A percentile compares a stretch with the other conserved stretches of the same genome.
phyloP scores from a whole-genome alignment of 64 coral and sea anemone genomes.

The Montipora efflorescens region DNA sequence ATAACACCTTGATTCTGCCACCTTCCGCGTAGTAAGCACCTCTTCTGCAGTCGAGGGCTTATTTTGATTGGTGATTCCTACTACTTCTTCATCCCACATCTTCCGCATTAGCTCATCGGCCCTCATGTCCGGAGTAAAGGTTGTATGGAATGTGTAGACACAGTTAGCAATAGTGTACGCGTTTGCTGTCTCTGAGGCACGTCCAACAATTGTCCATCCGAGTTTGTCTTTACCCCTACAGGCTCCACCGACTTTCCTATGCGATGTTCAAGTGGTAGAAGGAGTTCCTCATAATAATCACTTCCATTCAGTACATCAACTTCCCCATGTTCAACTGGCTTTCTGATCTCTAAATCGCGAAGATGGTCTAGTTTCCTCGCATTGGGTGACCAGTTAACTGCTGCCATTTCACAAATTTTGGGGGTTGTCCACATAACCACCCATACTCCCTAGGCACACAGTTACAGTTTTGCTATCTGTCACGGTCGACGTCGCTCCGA shows the following conservation, averaged over 20 bases:
- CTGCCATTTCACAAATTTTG: slow-evolving; percentile 4
- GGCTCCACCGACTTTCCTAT: slow-evolving; percentile 40
- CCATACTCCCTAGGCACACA: not conserved
- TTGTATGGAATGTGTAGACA: not conserved
- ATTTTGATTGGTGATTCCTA: slow-evolving; percentile 9
- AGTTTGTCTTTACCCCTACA: slow-evolving; percentile 48
- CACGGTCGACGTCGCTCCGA: not conserved
- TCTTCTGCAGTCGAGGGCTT: slow-evolving; percentile 25
- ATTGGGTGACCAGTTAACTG: slow-evolving; percentile 23
- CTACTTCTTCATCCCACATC: slow-evolving; percentile 72
- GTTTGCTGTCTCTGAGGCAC: not conserved
- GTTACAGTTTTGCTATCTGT: slow-evolving; percentile 14
- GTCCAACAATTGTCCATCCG: slow-evolving; percentile 49
- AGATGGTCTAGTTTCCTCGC: slow-evolving; percentile 12
- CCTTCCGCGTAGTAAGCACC: slow-evolving; percentile 11
- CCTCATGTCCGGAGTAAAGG: not conserved
- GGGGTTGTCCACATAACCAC: slow-evolving; percentile 27
- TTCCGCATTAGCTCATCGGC: slow-evolving; percentile 53
- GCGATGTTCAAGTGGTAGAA: slow-evolving; percentile 44
- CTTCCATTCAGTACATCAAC: slow-evolving; percentile 59
- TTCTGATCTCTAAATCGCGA: slow-evolving; percentile 11
- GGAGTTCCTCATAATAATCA: slow-evolving; percentile 56
- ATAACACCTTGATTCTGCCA: slow-evolving; percentile 44
- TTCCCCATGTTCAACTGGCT: slow-evolving; percentile 38
- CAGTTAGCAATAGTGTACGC: not conserved